A percentile compares a stretch with the other conserved stretches of the same genome.
phyloP scores from a whole-genome alignment of 2,888 invertebrate species.

The Tetragonisca angustula region DNA sequence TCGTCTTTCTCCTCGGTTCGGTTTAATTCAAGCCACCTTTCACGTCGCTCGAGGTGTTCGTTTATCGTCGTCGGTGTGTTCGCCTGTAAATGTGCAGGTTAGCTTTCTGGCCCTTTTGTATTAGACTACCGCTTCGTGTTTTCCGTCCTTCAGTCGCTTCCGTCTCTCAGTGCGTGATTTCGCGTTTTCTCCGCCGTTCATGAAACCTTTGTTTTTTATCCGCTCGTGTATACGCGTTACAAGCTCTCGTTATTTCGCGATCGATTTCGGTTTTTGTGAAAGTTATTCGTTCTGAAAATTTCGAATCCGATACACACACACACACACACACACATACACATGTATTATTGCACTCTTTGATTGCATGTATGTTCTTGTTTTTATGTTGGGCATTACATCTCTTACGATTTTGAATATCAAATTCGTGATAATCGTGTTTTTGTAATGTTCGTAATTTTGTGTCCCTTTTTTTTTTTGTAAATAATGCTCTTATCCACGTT shows the following conservation, averaged over 20 bases:
- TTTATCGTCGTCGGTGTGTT: constrained; percentile 20
- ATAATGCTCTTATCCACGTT: constrained; percentile 41
- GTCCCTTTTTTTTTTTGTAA: neutral
- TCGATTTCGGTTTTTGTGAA: neutral
- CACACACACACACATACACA: neutral
- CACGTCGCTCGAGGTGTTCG: neutral
- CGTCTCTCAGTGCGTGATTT: constrained; percentile 41
- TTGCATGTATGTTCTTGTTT: constrained; percentile 20
- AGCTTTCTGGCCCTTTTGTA: constrained; percentile 57
- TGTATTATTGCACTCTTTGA: constrained; percentile 31
- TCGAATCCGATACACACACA: neutral
- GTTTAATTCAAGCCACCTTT: constrained; percentile 27
- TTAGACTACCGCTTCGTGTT: constrained; percentile 10
- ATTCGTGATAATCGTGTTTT: constrained; percentile 11
- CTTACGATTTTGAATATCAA: constrained; percentile 16
- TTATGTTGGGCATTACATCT: constrained; percentile 27
- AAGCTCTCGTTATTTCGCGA: neutral
- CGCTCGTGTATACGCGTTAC: constrained; percentile 1
- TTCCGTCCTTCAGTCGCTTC: constrained; percentile 17
- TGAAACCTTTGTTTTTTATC: constrained; percentile 33
- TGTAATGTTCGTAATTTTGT: constrained; percentile 13
- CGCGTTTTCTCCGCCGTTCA: constrained; percentile 20
- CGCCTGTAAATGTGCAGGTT: constrained; percentile 66
- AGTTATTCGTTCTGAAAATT: constrained; percentile 25
- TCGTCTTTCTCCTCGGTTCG: neutral